Conservation (phyloP, 2,888 invertebrate species). For the Trachelus troglodyta region DNA sequence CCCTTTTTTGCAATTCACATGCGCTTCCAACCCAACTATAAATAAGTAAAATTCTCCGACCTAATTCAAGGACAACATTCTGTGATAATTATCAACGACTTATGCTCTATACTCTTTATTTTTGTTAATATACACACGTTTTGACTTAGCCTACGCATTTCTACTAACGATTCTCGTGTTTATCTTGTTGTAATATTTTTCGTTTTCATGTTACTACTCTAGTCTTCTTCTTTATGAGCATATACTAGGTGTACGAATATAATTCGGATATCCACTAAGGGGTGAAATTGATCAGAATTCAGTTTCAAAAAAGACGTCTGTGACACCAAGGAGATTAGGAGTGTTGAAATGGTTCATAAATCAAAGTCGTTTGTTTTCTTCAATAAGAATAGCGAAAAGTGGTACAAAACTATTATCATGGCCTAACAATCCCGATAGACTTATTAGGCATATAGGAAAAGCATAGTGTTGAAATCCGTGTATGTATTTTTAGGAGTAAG, state of each 20-base stretch:
- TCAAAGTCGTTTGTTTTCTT: background rate
- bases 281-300: background rate
- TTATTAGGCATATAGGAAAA: background rate
- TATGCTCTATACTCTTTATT: background rate
- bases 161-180: background rate
- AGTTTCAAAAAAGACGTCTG: background rate
- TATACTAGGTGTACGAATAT: background rate
- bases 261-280: background rate
- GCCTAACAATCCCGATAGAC: background rate
- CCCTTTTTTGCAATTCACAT: conserved; percentile 21
- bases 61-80: background rate
- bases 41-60: background rate
- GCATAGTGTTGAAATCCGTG: background rate
- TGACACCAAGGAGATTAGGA: background rate
- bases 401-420: background rate
- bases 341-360: background rate
- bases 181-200: background rate
- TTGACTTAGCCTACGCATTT: background rate
- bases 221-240: background rate
- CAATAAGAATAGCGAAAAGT: background rate
- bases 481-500: background rate
- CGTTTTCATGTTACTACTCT: background rate
- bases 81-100: background rate
- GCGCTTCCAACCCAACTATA: background rate
- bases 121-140: background rate